Evolutionary conservation across 2,113 vertebrate genomes (phyloP).

Genomic region (Peucedramus taeniatus): DNA sequence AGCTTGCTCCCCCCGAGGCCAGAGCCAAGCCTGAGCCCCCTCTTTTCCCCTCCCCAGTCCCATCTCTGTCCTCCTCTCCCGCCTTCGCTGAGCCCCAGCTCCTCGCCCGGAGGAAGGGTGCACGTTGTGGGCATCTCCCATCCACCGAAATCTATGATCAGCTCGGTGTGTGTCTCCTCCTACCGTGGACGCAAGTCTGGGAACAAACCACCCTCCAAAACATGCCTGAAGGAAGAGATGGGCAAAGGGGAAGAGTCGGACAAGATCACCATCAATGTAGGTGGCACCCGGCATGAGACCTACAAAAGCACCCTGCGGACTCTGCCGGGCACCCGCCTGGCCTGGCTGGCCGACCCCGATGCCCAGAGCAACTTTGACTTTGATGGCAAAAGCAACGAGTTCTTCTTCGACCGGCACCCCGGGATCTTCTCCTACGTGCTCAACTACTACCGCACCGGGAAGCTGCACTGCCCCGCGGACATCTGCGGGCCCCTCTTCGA

Average conservation of each 20-base stretch:
- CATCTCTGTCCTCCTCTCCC: constrained; percentile 3
- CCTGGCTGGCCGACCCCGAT: constrained; percentile 89
- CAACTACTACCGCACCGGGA: constrained; percentile 97
- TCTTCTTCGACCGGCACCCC: constrained; percentile 96
- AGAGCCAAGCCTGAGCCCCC: neutral
- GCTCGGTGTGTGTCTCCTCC: constrained; percentile 99
- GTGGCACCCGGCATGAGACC: constrained; percentile 95
- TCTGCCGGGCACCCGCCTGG: constrained; percentile 91
- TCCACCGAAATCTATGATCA: constrained; percentile 87
- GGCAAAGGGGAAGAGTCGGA: constrained; percentile 91
- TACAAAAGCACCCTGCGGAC: constrained; percentile 95
- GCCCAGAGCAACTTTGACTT: constrained; percentile 77
- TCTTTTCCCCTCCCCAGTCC: constrained; percentile 11
- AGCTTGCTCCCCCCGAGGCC: neutral
- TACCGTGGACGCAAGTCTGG: constrained; percentile 98
- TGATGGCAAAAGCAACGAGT: constrained; percentile 81
- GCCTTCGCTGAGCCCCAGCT: constrained; percentile 39
- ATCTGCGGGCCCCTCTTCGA: constrained; percentile 96
- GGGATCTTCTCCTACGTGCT: constrained; percentile 96
- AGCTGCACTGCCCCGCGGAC: constrained; percentile 97
- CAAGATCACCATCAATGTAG: constrained; percentile 95
- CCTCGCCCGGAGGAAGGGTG: constrained; percentile 68
- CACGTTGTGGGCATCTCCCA: constrained; percentile 62
- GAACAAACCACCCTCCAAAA: constrained; percentile 98
- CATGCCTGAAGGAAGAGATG: constrained; percentile 99